These are phyloP conservation scores for Calcarius ornatus DNA, from an alignment of 2,113 vertebrate species.

Conservation along the genomic window DNA sequence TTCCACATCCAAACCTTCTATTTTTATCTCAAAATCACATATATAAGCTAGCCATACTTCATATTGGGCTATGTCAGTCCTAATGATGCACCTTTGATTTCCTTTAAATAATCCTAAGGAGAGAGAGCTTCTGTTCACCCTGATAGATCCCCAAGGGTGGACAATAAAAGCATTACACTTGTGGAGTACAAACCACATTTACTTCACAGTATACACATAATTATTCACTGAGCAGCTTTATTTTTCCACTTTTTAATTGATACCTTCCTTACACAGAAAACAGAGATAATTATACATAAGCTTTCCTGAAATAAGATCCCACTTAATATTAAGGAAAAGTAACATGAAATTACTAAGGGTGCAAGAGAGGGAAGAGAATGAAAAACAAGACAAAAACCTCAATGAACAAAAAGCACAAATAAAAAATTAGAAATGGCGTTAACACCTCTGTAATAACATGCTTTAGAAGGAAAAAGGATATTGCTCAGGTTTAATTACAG, in stretches of 20 bases:
- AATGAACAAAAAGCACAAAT: neutral
- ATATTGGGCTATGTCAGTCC: neutral
- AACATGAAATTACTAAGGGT: neutral
- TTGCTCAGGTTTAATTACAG: neutral
- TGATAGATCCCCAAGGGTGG: neutral
- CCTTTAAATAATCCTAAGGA: neutral
- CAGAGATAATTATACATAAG: neutral
- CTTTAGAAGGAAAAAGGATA: neutral
- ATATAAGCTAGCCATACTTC: neutral
- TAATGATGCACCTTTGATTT: neutral
- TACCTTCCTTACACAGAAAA: neutral
- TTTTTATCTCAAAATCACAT: neutral
- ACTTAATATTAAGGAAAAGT: neutral
- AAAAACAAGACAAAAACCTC: neutral
- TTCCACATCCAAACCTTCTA: fast-evolving
- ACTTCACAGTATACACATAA: neutral
- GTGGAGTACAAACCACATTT: neutral
- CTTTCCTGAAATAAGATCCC: neutral
- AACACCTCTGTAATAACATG: too few relatives aligned
- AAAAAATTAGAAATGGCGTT: neutral
- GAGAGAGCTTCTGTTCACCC: neutral
- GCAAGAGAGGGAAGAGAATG: neutral
- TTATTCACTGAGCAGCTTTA: neutral
- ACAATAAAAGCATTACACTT: neutral
- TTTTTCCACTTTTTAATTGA: neutral